phyloP scores from a whole-genome alignment of 2,113 vertebrate genomes.

The Pomatorhinus ruficollis region DNA sequence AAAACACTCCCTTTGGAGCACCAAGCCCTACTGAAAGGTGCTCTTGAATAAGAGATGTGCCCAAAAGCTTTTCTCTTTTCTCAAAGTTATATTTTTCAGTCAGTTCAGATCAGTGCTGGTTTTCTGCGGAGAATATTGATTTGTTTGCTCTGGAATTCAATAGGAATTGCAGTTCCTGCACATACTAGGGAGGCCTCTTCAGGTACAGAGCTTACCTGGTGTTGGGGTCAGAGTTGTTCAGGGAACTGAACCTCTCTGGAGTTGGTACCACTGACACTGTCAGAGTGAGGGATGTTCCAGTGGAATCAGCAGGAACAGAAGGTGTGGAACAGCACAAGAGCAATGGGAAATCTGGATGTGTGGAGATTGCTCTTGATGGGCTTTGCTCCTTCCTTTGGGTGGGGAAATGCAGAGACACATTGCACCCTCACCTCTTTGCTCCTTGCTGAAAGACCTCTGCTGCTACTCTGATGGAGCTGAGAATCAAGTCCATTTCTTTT shows the following conservation, averaged over 20 bases:
- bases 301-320: background rate
- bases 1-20: background rate
- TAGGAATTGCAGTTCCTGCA: background rate
- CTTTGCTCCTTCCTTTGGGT: background rate
- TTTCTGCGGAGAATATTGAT: background rate
- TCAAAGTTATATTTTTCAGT: background rate
- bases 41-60: background rate
- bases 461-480: background rate
- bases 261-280: accelerated
- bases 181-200: accelerated
- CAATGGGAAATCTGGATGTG: background rate
- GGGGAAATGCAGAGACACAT: background rate
- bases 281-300: background rate
- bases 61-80: background rate
- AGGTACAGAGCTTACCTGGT: background rate
- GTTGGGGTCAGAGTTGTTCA: background rate
- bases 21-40: background rate
- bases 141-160: background rate
- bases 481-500: background rate
- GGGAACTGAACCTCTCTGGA: background rate
- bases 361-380: background rate
- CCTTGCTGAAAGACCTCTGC: background rate
- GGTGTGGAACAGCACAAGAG: background rate
- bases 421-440: background rate
- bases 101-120: background rate